Evolutionary conservation across 2,797 vertebrate species (phyloP).

Genomic region (Pampus argenteus): DNA sequence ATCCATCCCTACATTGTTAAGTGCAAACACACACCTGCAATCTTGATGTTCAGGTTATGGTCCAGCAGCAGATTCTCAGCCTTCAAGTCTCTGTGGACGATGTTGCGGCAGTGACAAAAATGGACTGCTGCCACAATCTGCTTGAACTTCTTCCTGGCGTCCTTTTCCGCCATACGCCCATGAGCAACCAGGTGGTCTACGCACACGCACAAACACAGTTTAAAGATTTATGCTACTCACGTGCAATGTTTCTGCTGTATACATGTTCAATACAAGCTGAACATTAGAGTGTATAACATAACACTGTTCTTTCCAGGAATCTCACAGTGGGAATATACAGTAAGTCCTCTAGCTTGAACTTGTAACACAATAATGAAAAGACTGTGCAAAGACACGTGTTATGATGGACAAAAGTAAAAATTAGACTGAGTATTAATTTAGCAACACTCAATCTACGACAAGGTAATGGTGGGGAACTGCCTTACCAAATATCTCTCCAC

Average conservation of each 20-base stretch:
- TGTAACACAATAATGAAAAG: background rate
- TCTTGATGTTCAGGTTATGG: conserved; percentile 99
- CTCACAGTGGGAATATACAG: background rate
- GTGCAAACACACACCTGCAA: conserved; percentile 85
- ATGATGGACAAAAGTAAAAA: background rate
- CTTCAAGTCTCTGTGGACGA: conserved; percentile 98
- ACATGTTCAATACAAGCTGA: background rate
- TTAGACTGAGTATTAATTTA: background rate
- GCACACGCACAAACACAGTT: background rate
- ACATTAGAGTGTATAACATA: background rate
- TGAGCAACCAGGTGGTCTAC: conserved; percentile 98
- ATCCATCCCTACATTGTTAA: conserved; percentile 17
- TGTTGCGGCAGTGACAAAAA: conserved; percentile 97
- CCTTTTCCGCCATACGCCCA: conserved; percentile 98
- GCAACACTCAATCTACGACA: background rate
- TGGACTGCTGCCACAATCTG: conserved; percentile 97
- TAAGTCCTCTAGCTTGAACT: background rate
- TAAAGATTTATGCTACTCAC: background rate
- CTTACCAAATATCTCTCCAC: conserved; percentile 99
- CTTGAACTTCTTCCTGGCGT: conserved; percentile 97
- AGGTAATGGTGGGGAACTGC: conserved; percentile 30
- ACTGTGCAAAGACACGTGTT: background rate
- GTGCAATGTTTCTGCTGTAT: background rate
- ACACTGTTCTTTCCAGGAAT: background rate
- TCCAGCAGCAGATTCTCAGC: conserved; percentile 98